Conservation (phyloP, 2,888 invertebrate species). For the Germaria angustata region DNA sequence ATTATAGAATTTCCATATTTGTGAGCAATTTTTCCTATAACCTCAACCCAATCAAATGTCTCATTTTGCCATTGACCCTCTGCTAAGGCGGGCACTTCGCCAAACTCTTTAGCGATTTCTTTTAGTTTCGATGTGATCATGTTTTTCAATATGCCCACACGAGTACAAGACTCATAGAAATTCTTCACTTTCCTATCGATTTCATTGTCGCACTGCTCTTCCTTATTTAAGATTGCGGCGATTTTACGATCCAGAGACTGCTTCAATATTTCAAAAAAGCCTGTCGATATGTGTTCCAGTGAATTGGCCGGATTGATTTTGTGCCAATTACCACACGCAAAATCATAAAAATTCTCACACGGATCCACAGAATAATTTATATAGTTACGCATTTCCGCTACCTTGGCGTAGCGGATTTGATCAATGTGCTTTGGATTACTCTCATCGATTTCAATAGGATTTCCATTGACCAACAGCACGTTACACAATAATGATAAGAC, state of each 20-base stretch:
- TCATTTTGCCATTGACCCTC: constrained; percentile 71
- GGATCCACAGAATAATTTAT: constrained; percentile 74
- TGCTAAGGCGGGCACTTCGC: constrained; percentile 73
- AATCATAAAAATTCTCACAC: constrained; percentile 75
- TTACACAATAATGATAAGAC: not conserved
- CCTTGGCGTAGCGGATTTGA: constrained; percentile 71
- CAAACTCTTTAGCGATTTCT: constrained; percentile 72
- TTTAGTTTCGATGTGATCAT: constrained; percentile 62
- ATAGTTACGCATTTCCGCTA: constrained; percentile 72
- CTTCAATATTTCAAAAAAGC: constrained; percentile 72
- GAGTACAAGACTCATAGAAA: constrained; percentile 75
- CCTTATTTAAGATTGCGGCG: constrained; percentile 62
- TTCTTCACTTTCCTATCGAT: constrained; percentile 74
- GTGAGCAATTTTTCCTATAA: constrained; percentile 69
- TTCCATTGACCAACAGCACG: not conserved
- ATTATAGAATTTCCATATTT: constrained; percentile 71
- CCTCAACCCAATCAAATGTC: constrained; percentile 74
- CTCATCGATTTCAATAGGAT: constrained; percentile 30
- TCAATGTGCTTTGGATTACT: constrained; percentile 49
- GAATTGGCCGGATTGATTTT: constrained; percentile 71
- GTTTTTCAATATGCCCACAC: constrained; percentile 52
- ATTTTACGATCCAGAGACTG: constrained; percentile 72
- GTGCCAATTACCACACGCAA: constrained; percentile 76
- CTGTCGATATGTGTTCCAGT: constrained; percentile 69
- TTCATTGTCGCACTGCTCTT: constrained; percentile 64